Evolutionary conservation across 2,888 invertebrate species (phyloP), one percentile per base, ranked within the genome.

Genomic region (Priocnemis perturbator): DNA sequence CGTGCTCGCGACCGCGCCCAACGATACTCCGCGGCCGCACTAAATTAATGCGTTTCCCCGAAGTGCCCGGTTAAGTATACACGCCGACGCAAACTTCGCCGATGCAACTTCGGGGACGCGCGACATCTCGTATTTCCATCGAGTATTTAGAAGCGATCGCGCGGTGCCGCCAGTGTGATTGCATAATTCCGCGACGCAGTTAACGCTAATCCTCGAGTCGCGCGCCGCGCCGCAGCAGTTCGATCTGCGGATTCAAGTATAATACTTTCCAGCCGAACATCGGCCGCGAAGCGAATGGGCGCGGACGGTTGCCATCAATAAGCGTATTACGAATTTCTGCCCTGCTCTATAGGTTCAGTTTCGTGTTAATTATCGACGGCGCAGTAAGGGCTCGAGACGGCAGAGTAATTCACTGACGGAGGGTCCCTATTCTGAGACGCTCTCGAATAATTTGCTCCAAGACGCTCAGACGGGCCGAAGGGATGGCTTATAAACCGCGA

Each of bases 401-500:
- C 55, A 14, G 62, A 66, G 47, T 62, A 60, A 67, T 71, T 52
- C 20, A 3, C 0, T 20, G 30, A 17, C 26, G 26, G n/a, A 19
- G n/a, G 5, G 7, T 47, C 59, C 45, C 47, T 47, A 66, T 59
- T 64, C 61, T 44, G 59, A 48, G 60, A 45, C 52, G 44, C 56
- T 15, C 20, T 23, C 45, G 60, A 60, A 74, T 74, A 66, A 73
- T 73, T 66, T 60, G 63, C 55, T 15, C 57, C 52, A 44, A 53
- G 60, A 67, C 37, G 37, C 37, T 37, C 37, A 26, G 26, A 5
- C 26, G 5, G 37, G 37, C 37, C 37, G 37, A 37, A 37, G 37
- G 37, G 37, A 37, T 37, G 37, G 37, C 37, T 73, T 64, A 76
- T 76, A 76, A 76, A 76, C 66, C 64, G 19, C 19, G 63, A 14